Evolutionary conservation across 2,113 vertebrate genomes (phyloP).

Genomic region (Pimephales promelas): DNA sequence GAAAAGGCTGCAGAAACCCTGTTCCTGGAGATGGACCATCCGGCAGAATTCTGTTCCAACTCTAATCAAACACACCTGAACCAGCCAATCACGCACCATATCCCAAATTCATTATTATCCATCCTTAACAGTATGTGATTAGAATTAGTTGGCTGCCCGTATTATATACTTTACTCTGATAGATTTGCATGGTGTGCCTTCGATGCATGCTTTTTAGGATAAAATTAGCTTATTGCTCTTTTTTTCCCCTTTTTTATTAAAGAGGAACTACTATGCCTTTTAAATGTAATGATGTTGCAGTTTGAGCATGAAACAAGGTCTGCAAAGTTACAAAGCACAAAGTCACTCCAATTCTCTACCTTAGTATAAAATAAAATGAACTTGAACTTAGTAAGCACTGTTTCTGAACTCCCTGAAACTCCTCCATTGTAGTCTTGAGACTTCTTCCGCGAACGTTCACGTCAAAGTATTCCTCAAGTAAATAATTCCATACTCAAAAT

Average conservation of each 20-base stretch:
- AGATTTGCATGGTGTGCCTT: neutral
- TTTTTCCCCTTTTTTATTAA: neutral
- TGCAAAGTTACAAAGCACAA: too few species aligned
- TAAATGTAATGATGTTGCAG: too few species aligned
- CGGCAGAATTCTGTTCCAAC: neutral
- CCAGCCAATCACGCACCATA: neutral
- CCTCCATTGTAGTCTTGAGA: too few species aligned
- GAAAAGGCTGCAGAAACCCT: neutral
- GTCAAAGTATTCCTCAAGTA: too few species aligned
- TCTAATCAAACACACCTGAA: conserved; percentile 22
- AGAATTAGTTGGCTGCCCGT: neutral
- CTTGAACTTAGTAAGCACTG: too few species aligned
- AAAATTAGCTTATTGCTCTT: neutral
- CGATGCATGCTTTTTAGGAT: neutral
- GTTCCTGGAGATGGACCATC: neutral
- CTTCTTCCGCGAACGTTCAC: too few species aligned
- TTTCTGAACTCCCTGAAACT: too few species aligned
- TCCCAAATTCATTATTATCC: neutral
- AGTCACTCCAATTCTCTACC: too few species aligned
- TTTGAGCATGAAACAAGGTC: too few species aligned
- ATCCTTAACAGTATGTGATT: neutral
- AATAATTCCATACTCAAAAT: too few species aligned
- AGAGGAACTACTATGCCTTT: too few species aligned
- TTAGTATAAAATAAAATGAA: too few species aligned
- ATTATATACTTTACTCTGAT: neutral